These are phyloP conservation scores for Montipora sp. DNA, from an alignment of 64 coral and sea anemone genomes.

Conservation along the genomic window DNA sequence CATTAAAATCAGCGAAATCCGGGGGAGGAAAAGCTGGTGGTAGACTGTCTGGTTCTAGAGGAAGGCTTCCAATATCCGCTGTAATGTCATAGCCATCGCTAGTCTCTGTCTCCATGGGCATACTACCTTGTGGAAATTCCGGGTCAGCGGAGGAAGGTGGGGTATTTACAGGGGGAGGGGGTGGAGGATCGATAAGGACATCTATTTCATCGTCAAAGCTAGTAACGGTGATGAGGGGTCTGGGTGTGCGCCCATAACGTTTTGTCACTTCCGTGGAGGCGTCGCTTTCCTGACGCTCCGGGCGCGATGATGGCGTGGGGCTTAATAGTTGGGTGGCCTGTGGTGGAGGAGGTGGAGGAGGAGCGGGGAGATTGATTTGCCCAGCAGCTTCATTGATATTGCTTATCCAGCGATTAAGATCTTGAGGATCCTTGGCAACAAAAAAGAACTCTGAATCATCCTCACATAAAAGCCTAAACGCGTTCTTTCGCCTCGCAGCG, in stretches of 20 bases:
- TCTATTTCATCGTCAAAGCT: slow-evolving; percentile 76
- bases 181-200: slow-evolving; percentile 35
- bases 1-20: slow-evolving; percentile 51
- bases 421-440: slow-evolving; percentile 56
- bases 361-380: slow-evolving; percentile 33
- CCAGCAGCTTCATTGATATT: slow-evolving; percentile 64
- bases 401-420: slow-evolving; percentile 66
- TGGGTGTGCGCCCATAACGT: slow-evolving; percentile 6
- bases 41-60: slow-evolving; percentile 38
- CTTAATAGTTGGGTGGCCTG: slow-evolving; percentile 13
- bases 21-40: slow-evolving; percentile 65
- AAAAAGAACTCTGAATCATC: slow-evolving; percentile 84
- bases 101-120: not conserved
- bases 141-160: slow-evolving; percentile 4
- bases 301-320: not conserved
- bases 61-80: slow-evolving; percentile 11
- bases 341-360: slow-evolving; percentile 53
- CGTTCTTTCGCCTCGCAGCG: slow-evolving; percentile 54
- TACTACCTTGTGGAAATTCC: slow-evolving; percentile 44
- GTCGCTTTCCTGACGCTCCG: not conserved
- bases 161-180: slow-evolving; percentile 44
- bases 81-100: slow-evolving; percentile 23
- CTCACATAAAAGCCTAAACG: slow-evolving; percentile 72
- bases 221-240: slow-evolving; percentile 83
- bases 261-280: slow-evolving; percentile 8